These are phyloP conservation scores for Tauraco hartlaubi DNA, from an alignment of 2,797 vertebrate genomes.

Conservation along the genomic window DNA sequence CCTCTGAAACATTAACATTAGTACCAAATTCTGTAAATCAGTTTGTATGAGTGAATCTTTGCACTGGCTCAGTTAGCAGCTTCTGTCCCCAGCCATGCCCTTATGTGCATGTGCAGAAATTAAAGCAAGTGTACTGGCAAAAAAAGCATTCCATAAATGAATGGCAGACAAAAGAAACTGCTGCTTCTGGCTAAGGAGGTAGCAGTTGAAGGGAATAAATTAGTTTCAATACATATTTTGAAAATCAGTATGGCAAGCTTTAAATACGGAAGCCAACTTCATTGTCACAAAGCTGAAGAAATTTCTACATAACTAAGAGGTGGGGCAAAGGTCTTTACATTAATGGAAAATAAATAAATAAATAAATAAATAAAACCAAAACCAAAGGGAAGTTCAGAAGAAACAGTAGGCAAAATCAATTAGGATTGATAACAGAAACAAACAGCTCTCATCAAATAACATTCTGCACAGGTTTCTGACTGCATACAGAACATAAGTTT, in stretches of 20 bases:
- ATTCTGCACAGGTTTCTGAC: not conserved
- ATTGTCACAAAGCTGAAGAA: not conserved
- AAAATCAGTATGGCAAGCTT: not conserved
- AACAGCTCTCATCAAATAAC: not conserved
- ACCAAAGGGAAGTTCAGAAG: not conserved
- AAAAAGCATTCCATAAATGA: not conserved
- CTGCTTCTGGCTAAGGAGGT: not conserved
- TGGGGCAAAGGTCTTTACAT: not conserved
- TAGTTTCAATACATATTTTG: not conserved
- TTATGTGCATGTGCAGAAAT: not conserved
- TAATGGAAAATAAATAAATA: not conserved
- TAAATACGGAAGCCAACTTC: not conserved
- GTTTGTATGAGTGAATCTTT: not conserved
- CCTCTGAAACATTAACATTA: not conserved
- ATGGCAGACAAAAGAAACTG: not conserved
- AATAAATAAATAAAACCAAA: not conserved
- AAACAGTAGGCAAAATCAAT: not conserved
- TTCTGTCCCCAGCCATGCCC: not conserved
- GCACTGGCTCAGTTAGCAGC: not conserved
- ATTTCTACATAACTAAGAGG: not conserved
- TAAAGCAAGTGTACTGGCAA: not conserved
- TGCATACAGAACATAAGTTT: not conserved
- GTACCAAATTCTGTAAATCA: not conserved
- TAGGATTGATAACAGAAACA: not conserved
- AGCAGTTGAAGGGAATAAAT: not conserved